phyloP scores from a whole-genome alignment of 2,113 vertebrate genomes.

The Otocyon megalotis region DNA sequence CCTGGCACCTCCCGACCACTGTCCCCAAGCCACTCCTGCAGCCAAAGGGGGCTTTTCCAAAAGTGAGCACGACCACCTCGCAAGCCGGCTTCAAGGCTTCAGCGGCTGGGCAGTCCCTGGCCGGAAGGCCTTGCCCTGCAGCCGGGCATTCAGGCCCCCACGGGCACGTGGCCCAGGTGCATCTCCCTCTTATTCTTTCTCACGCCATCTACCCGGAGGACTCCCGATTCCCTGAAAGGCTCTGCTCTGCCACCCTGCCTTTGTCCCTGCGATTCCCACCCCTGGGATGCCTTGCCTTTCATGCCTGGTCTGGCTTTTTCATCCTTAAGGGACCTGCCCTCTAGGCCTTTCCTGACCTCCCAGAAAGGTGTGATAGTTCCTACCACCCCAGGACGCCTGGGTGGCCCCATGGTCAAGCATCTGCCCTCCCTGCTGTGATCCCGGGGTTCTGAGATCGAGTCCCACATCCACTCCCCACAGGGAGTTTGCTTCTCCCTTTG shows the following conservation, averaged over 20 bases:
- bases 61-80: accelerated
- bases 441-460: too few relatives aligned
- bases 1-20: neutral
- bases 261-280: neutral
- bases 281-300: neutral
- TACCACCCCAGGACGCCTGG: too few relatives aligned
- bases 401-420: too few relatives aligned
- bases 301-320: neutral
- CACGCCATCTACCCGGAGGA: neutral
- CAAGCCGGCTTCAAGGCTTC: neutral
- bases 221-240: neutral
- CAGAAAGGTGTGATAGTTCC: neutral
- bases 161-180: accelerated
- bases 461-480: too few relatives aligned
- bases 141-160: neutral
- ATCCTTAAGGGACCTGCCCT: neutral
- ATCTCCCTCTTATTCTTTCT: neutral
- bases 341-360: neutral
- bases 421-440: too few relatives aligned
- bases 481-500: too few relatives aligned
- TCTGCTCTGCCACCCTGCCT: neutral
- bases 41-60: neutral
- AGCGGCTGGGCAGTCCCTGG: accelerated
- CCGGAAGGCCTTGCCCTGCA: neutral
- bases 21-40: accelerated